Percentiles rank a stretch among this genome's conserved stretches.
These are phyloP conservation scores for Melinopterus prodromus DNA, from an alignment of 2,888 invertebrate genomes.

Conservation along the genomic window DNA sequence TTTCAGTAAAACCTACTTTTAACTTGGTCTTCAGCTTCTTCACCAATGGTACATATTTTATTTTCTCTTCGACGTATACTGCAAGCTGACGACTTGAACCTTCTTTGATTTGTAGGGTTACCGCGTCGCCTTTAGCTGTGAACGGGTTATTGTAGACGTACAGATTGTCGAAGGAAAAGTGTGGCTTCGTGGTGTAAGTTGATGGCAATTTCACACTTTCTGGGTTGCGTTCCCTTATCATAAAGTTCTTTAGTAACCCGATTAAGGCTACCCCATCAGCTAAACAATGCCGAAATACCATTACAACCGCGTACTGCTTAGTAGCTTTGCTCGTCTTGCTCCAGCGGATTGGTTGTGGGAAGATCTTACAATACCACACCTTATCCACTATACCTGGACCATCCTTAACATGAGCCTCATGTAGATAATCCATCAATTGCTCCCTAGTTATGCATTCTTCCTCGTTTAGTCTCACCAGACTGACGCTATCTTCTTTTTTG, in stretches of 20 bases:
- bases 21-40: slow-evolving; percentile 8
- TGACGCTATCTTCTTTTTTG: background rate
- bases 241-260: slow-evolving; percentile 16
- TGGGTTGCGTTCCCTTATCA: slow-evolving; percentile 14
- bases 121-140: background rate
- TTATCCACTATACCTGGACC: background rate
- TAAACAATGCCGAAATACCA: slow-evolving; percentile 13
- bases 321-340: background rate
- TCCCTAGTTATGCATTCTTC: slow-evolving; percentile 9
- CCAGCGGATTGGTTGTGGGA: slow-evolving; percentile 8
- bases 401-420: background rate
- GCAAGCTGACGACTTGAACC: slow-evolving; percentile 10
- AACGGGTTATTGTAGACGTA: slow-evolving; percentile 6
- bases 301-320: slow-evolving; percentile 9
- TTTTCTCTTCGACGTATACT: background rate
- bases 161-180: background rate
- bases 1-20: slow-evolving; percentile 20
- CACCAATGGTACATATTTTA: slow-evolving; percentile 13
- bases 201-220: slow-evolving; percentile 6
- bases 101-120: background rate
- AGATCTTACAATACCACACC: slow-evolving; percentile 7
- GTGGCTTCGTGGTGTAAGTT: background rate
- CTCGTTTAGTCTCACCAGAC: slow-evolving; percentile 9
- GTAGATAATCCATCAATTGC: background rate
- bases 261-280: slow-evolving; percentile 7